Base-by-base conservation (phyloP, 2,113 vertebrate genomes). In the Lota lota region DNA sequence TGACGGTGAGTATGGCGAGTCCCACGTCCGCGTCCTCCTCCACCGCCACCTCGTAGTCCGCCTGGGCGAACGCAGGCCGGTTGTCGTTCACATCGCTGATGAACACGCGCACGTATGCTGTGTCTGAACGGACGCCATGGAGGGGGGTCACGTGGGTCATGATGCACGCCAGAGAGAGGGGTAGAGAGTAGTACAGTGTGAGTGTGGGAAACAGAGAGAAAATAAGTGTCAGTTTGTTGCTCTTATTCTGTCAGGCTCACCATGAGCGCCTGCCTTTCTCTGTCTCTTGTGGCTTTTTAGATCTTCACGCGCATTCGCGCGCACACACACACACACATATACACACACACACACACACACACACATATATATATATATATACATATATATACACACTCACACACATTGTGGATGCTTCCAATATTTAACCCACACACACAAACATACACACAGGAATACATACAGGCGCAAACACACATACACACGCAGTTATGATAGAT, bases 1-100 rank as follows among this genome's bases (percentile, higher is more conserved):
- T 93, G 84, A 95, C 93, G 5, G 92, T 94, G 63, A 94, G 79
- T 66, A 95, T 62, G 67, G 91, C 88, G 0, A 87, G 93, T 70
- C 93, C 94, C 2, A 95, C 90, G 0, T 95, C 94, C 22, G 92
- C 94, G 54, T 95, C 93, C 83, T 96, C 95, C 16, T 91, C 92
- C 72, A 94, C 92, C 36, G 87, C 91, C 1, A 93, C 92, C 81
- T 94, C 91, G 64, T 95, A 95, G 60, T 91, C 79, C 0, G 80
- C 70, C 70, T 90, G 93, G 18, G 89, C 83, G 60, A 95, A 97
- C 14, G 89, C 67, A 0, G 94, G 94, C 87, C 93, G 94, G 93
- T 97, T 96, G 85, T 96, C 94, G 51, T 95, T 95, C 74, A 95
- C 90, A 2, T 96, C 94, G 0, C 91, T 95, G 92, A 97, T 90